Evolutionary conservation across 2,888 invertebrate species (phyloP).

Genomic region (Tetheella fluctuosa): DNA sequence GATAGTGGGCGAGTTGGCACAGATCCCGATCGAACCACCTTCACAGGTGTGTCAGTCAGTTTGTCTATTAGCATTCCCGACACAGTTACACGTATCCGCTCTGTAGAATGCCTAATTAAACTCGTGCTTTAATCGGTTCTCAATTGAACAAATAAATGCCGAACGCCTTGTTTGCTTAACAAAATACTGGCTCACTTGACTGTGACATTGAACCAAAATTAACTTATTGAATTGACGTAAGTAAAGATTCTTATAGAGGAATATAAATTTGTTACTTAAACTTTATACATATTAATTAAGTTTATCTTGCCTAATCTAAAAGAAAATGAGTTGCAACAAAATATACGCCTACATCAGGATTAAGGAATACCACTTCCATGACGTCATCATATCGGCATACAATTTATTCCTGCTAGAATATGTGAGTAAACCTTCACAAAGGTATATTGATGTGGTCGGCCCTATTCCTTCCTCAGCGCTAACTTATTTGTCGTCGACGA

Average conservation of each 20-base stretch:
- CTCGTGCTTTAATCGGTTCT: conserved; percentile 47
- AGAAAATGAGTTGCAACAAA: background rate
- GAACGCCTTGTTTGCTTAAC: conserved; percentile 44
- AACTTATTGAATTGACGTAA: conserved; percentile 22
- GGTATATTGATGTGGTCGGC: conserved; percentile 2
- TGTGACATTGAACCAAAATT: conserved; percentile 34
- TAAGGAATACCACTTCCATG: background rate
- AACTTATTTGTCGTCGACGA: conserved; percentile 9
- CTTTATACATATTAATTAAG: conserved; percentile 7
- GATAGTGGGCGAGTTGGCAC: conserved; percentile 62
- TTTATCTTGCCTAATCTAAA: background rate
- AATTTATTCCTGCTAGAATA: background rate
- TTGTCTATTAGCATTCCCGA: conserved; percentile 43
- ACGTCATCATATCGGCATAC: background rate
- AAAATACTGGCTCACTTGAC: conserved; percentile 31
- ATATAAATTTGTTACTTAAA: conserved; percentile 21
- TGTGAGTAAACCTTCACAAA: conserved; percentile 6
- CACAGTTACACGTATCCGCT: conserved; percentile 30
- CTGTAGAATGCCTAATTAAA: conserved; percentile 45
- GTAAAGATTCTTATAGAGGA: conserved; percentile 27
- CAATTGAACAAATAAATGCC: conserved; percentile 59
- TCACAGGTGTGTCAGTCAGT: conserved; percentile 61
- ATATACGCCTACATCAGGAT: background rate
- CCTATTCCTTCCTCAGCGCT: background rate
- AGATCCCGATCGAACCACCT: conserved; percentile 59